Base-by-base conservation (phyloP, 2,797 vertebrate species). In the Australoheros facetus region DNA sequence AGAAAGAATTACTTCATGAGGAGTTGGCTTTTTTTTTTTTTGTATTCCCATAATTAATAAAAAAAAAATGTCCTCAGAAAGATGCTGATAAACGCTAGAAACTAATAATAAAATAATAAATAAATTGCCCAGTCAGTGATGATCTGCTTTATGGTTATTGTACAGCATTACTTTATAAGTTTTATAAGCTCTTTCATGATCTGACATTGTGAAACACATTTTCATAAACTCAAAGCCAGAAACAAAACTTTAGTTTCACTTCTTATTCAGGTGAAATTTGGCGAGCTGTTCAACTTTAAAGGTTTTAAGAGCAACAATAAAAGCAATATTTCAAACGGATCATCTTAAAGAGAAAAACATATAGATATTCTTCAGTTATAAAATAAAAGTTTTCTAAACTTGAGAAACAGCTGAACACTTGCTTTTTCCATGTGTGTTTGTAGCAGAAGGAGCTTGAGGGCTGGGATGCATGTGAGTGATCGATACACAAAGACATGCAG, bases 161-260 rank as follows among this genome's bases (percentile, higher is more conserved):
- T 9, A 76, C 21, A 28, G 21, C 60, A 57, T 34, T 39, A 73
- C 17, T 28, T 74, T 62, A 59, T 58, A 5, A 56, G 7, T 59
- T n/a, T n/a, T n/a, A n/a, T n/a, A n/a, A n/a, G n/a, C n/a, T 37
- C 8, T 71, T 42, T 66, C 45, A 56, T 57, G 2, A n/a, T 42
- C 19, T 73, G 37, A 71, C 73, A 60, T 4, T 56, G n/a, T 54
- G 23, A 78, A 55, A 79, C 71, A 70, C 23, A 32, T 19, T 19
- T 62, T 21, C 45, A 16, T 75, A 23, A 60, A 60, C 30, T 79
- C 53, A 76, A 79, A 77, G 77, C 48, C 73, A 77, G 79, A 79
- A 86, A 69, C 73, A 77, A n/a, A 77, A 70, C 28, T 58, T 59
- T 19, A 45, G 30, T 83, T 85, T 86, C 82, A 81, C 75, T 82